Evolutionary conservation across 2,113 vertebrate species (phyloP), one percentile per base, ranked within the genome.

Genomic region (Xenopus borealis): DNA sequence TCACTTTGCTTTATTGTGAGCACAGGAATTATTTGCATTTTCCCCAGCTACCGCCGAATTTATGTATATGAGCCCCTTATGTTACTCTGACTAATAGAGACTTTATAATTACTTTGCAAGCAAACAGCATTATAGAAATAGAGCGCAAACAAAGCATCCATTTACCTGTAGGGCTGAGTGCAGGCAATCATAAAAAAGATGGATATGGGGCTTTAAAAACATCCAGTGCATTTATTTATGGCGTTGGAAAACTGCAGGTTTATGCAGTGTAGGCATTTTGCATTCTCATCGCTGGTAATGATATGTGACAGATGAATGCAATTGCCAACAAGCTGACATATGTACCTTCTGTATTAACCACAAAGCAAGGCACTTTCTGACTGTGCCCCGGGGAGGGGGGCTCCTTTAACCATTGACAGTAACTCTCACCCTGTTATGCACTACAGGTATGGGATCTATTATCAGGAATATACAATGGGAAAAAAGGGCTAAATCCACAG

Each of bases 41-140:
- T 52, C 65, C 40, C 19, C 40, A 65, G 65, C 61, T 4, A 50
- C 44, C 52, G 74, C 74, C 63, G 74, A 57, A 77, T 70, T 64
- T 70, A 77, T 77, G 74, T 61, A 69, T 20, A 77, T 77, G 30
- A 77, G 66, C 66, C 67, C 55, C 58, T 64, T 77, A 64, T 62
- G 67, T 64, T 61, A 70, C 30, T 69, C 7, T 70, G 67, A 77
- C 66, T 70, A 77, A 77, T 70, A 61, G 6, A n/a, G 50, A 14
- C 74, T 64, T 64, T 13, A 46, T 77, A 63, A 70, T 77, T 69
- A 57, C 66, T 64, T 62, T 64, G 74, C 67, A 77, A 69, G 70
- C 66, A 70, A 70, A 30, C 47, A 45, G 52, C 46, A 27, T 40
- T 20, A 40, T 70, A 73, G 58, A 53, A 69, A 67, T 33, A 47